Evolutionary conservation across 2,888 invertebrate species (phyloP), one percentile per base, ranked within the genome.

Genomic region (Pimpla rufipes): DNA sequence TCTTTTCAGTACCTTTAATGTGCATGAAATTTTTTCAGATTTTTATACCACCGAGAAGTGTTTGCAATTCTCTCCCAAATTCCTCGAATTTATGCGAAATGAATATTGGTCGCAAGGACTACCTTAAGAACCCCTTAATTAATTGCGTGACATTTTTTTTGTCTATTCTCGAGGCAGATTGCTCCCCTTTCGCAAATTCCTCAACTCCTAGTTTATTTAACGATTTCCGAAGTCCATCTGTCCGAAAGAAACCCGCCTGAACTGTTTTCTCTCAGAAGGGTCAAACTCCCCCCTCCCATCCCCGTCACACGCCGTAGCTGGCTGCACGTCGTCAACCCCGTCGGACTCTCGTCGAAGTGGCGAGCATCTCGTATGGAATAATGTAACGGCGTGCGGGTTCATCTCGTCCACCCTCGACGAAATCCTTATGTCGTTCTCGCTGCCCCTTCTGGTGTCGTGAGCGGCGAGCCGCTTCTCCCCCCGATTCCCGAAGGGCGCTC

Each of bases 391-490:
- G 47, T 42, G 16, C 8, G 81, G 57, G 57, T 64, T 59, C 35
- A 50, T 40, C 42, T 21, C 21, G 42, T 68, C 29, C 50, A 74
- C 89, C 88, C 86, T 88, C 80, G 81, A 59, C 35, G 81, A 90
- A 89, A 90, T 91, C 89, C 92, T 91, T 90, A 89, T 88, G 89
- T 90, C 91, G 90, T 90, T 91, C 87, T 37, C 59, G 64, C 62
- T 47, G 87, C 90, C 89, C 90, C 89, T 88, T 11, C 55, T 45
- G 42, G 3, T 16, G 40, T 64, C 40, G 18, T n/a, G 64, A 40
- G 40, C 21, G 4, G 40, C 50, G 35, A 2, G 3, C 29, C 5
- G 5, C 5, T 29, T 29, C 67, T n/a, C 79, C 87, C 85, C 86
- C 87, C 87, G 87, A 90, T 90, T 88, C 91, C 90, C 90, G 76